A percentile compares a stretch with the other conserved stretches of the same genome.
Conservation (phyloP, 2,113 vertebrate species). For the cat (Felis catus) region F.catus_Fca126_mat1.0 CM031421.1:66138501-66139000, state of each 20-base stretch:
- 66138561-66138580: not conserved
- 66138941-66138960: too few species aligned
- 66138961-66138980: too few species aligned
- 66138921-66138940: too few species aligned
- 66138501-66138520: not conserved
- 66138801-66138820: conserved; percentile 53
- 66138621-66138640: not conserved
- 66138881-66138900: not conserved
- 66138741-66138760: not conserved
- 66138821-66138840: conserved; percentile 2
- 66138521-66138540: not conserved
- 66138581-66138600: not conserved
- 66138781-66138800: conserved; percentile 8
- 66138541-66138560: not conserved
- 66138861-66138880: conserved; percentile 20
- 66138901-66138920: too few species aligned
- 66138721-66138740: not conserved
- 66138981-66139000: too few species aligned
- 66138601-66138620: not conserved
- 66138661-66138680: not conserved
- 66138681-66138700: not conserved
- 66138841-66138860: conserved; percentile 34
- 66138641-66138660: not conserved
- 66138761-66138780: conserved; percentile 37
- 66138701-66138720: not conserved